A percentile compares a stretch with the other conserved stretches of the same genome.
Conservation (phyloP, 1,140 invertebrate genomes). For the Leptopilina clavipes region DNA sequence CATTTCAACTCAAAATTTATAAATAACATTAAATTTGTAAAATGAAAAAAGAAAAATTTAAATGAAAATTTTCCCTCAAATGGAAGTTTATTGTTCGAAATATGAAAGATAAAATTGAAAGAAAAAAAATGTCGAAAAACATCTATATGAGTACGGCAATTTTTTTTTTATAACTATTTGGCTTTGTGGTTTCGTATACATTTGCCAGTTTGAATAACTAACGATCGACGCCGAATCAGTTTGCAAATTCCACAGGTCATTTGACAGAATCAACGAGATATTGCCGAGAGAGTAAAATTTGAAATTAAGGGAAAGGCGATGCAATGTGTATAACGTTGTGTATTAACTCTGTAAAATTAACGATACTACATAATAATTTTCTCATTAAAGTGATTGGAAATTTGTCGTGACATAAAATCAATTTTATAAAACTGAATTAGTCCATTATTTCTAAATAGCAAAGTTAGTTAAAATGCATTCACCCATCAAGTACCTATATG, state of each 20-base stretch:
- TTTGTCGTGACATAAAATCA: neutral
- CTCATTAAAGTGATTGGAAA: neutral
- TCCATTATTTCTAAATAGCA: neutral
- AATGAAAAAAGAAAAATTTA: too few relatives aligned
- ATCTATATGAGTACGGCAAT: neutral
- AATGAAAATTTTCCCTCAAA: too few relatives aligned
- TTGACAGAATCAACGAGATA: conserved; percentile 24
- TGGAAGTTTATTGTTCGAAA: too few relatives aligned
- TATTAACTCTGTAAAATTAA: neutral
- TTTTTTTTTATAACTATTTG: neutral
- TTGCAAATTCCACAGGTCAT: conserved; percentile 16
- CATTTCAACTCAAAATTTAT: too few relatives aligned
- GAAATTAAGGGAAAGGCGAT: neutral
- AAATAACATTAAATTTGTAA: too few relatives aligned
- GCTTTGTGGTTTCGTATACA: conserved; percentile 3
- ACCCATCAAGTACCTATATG: too few relatives aligned
- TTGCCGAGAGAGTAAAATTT: conserved; percentile 5
- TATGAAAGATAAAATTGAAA: too few relatives aligned
- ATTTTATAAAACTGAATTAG: neutral
- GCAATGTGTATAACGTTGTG: neutral
- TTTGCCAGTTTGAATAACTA: conserved; percentile 25
- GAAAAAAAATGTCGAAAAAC: neutral
- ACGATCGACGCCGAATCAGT: conserved; percentile 2
- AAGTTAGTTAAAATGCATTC: too few relatives aligned
- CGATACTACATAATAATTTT: neutral